Base-by-base conservation (phyloP, 2,888 invertebrate species). In the Deilephila elpenor region DNA sequence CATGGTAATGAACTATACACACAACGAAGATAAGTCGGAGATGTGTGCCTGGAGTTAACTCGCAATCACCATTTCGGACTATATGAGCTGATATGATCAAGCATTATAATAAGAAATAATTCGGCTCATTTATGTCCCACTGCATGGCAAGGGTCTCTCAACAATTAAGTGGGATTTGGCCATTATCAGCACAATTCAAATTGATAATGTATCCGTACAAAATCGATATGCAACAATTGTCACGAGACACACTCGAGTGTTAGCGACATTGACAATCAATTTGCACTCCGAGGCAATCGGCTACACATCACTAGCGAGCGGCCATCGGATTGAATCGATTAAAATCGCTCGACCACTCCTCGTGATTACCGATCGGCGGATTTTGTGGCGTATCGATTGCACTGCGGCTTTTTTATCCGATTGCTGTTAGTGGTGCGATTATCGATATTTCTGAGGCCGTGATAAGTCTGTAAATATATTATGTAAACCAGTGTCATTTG, bases 311-410 rank as follows among this genome's bases (percentile, higher is more conserved):
- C 44, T 67, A 64, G 19, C 64, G 64, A 25, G 64, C 64, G 44
- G 67, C 25, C 67, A 17, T 67, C 51, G 25, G 44, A 78, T 75
- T 75, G 75, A 76, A 75, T 77, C 78, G 78, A 79, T 79, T 79
- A 77, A 78, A 78, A 78, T 75, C 74, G 74, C 70, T 75, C 74
- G 74, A 76, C 75, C 76, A 78, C 75, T 79, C 74, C n/a, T 67
- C 67, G 44, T 75, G 76, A 78, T 78, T 77, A 79, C 71, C 75
- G 70, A 74, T 75, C 74, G 56, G 67, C 61, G 59, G 75, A 74
- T 67, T 67, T 67, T 67, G 25, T 51, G 20, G 51, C n/a, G 17
- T 67, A 67, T 67, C 51, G 67, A 67, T 67, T 44, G 8, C 17
- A 7, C 17, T 25, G 51, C 29, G 17, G 44, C 51, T 25, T 67